Percentiles rank a stretch among this genome's conserved stretches.
phyloP scores from a whole-genome alignment of 2,113 vertebrate genomes.

The Engraulis encrasicolus region DNA sequence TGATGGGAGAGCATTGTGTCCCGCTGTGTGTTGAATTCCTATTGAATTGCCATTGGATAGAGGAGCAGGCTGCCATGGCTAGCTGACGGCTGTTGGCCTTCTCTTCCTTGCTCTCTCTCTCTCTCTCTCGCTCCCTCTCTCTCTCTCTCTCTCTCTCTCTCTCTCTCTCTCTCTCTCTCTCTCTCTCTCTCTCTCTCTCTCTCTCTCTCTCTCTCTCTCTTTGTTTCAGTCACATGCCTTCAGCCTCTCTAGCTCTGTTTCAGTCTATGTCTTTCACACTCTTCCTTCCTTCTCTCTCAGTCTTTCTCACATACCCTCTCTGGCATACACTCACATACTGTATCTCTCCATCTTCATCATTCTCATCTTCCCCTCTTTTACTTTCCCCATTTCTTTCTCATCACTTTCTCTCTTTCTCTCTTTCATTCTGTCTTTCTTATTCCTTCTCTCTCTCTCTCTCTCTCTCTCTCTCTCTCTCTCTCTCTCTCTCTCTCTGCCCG shows the following conservation, averaged over 20 bases:
- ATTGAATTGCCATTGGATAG: not conserved
- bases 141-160: conserved; percentile 15
- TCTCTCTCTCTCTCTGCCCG: conserved; percentile 18
- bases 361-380: too few species aligned
- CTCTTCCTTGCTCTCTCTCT: conserved; percentile 20
- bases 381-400: too few species aligned
- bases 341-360: too few species aligned
- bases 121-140: conserved; percentile 13
- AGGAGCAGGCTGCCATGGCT: not conserved
- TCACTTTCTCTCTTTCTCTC: too few species aligned
- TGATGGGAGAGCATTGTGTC: conserved; percentile 3
- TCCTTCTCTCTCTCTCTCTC: not conserved
- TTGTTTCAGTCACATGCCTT: not conserved
- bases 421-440: conserved; percentile 10
- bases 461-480: conserved; percentile 25
- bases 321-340: too few species aligned
- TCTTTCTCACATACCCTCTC: too few species aligned
- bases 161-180: conserved; percentile 25
- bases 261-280: conserved; percentile 21
- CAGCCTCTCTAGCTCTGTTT: not conserved
- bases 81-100: not conserved
- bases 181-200: conserved; percentile 28
- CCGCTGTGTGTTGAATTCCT: not conserved
- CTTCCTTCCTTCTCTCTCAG: conserved; percentile 26
- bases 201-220: too few species aligned